Conservation (phyloP, 35 echinoderm and acorn worm genomes). For the Lytechinus variegatus region DNA sequence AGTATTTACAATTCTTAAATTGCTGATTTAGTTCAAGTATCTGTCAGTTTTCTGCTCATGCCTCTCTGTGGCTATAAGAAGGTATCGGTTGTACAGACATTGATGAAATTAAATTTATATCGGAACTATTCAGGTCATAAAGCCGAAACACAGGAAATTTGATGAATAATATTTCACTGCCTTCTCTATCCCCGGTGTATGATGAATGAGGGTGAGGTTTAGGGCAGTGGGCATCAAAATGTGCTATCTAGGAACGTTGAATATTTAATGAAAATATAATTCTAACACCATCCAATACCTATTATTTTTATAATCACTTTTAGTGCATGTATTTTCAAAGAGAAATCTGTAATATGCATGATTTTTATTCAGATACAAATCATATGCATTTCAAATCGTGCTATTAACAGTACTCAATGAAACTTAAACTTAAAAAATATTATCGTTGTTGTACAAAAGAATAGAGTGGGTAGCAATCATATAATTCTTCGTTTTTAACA, state of each 20-base stretch:
- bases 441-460: too few species aligned
- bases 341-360: neutral
- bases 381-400: neutral
- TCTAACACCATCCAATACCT: neutral
- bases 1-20: neutral
- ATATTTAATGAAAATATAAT: neutral
- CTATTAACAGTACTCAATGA: neutral
- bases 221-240: neutral
- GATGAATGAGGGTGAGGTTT: neutral
- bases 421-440: neutral
- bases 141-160: conserved; percentile 39
- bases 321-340: neutral
- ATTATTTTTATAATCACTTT: neutral
- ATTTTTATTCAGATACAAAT: neutral
- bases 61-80: neutral
- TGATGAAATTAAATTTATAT: conserved; percentile 10
- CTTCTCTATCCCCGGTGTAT: neutral
- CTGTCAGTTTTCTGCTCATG: neutral
- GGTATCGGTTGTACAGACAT: neutral
- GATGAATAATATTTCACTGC: conserved; percentile 53
- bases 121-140: conserved; percentile 51
- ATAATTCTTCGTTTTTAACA: too few species aligned
- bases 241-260: neutral
- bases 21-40: neutral
- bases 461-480: too few species aligned